Conservation (phyloP, 1,140 invertebrate species). For the Drosophila nigrodunni region DNA sequence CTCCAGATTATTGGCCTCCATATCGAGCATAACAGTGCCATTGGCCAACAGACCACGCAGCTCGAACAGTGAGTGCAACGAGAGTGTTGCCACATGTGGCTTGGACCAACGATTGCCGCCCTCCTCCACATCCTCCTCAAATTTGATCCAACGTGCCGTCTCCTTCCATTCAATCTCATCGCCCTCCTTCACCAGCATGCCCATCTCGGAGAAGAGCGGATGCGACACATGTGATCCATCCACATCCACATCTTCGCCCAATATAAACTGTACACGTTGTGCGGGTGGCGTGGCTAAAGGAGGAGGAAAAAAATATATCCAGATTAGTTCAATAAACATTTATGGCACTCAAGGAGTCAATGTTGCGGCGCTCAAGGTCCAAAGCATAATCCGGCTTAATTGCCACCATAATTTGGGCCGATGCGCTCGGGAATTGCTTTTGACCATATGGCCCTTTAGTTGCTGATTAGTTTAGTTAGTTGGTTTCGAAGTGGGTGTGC, state of each 20-base stretch:
- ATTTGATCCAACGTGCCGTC: slow-evolving; percentile 98
- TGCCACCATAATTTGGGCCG: slow-evolving; percentile 5
- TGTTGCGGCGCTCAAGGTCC: background rate
- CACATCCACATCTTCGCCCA: slow-evolving; percentile 94
- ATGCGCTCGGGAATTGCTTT: slow-evolving; percentile 17
- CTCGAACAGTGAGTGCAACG: slow-evolving; percentile 95
- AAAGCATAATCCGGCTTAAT: slow-evolving; percentile 15
- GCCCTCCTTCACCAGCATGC: slow-evolving; percentile 94
- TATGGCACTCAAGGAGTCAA: slow-evolving; percentile 10
- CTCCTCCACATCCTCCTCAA: slow-evolving; percentile 97
- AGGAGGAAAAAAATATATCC: background rate
- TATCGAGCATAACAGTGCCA: slow-evolving; percentile 95
- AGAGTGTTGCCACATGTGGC: slow-evolving; percentile 96
- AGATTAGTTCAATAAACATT: slow-evolving; percentile 32
- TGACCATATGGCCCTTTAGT: slow-evolving; percentile 26
- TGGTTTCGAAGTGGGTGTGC: too few relatives aligned
- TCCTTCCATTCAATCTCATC: slow-evolving; percentile 98
- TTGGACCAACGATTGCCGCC: slow-evolving; percentile 97
- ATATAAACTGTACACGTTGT: slow-evolving; percentile 97
- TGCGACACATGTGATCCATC: slow-evolving; percentile 93
- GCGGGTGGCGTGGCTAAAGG: slow-evolving; percentile 92
- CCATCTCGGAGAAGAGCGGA: slow-evolving; percentile 98
- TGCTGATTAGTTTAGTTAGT: slow-evolving; percentile 29
- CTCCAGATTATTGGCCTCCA: slow-evolving; percentile 93
- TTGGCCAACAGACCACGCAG: slow-evolving; percentile 94